phyloP scores from a whole-genome alignment of 2,888 invertebrate genomes.

The Xestia rhomboidea region DNA sequence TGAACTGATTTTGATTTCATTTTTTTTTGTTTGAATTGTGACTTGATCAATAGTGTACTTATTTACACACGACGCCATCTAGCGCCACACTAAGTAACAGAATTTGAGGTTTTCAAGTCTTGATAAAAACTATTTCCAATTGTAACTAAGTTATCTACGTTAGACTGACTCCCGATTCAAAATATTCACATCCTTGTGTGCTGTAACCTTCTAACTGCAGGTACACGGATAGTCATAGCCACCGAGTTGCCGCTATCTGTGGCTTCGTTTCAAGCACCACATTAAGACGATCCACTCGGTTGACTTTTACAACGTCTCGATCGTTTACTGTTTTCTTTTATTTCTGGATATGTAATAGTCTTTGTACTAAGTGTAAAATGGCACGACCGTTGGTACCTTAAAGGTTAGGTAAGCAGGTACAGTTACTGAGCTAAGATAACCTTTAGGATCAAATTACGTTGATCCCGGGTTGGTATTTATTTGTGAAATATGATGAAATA shows the following conservation, averaged over 20 bases:
- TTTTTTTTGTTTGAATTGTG: neutral
- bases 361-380: slow-evolving; percentile 23
- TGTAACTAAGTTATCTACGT: neutral
- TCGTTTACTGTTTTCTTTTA: slow-evolving; percentile 54
- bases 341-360: slow-evolving; percentile 35
- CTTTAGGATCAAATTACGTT: neutral
- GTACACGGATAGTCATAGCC: slow-evolving; percentile 24
- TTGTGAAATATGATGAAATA: neutral
- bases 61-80: too few relatives aligned
- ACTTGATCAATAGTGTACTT: neutral
- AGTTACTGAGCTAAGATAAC: neutral
- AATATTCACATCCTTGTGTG: slow-evolving; percentile 8
- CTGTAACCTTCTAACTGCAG: slow-evolving; percentile 32
- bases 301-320: slow-evolving; percentile 58
- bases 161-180: neutral
- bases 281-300: slow-evolving; percentile 54
- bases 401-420: neutral
- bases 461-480: neutral
- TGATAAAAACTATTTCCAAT: too few relatives aligned
- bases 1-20: neutral
- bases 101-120: neutral
- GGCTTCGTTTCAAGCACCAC: slow-evolving; percentile 52
- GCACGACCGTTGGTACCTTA: slow-evolving; percentile 8
- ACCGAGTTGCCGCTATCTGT: slow-evolving; percentile 43
- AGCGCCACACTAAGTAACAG: too few relatives aligned